phyloP scores from a whole-genome alignment of 2,113 vertebrate species.

The Nestor notabilis region DNA sequence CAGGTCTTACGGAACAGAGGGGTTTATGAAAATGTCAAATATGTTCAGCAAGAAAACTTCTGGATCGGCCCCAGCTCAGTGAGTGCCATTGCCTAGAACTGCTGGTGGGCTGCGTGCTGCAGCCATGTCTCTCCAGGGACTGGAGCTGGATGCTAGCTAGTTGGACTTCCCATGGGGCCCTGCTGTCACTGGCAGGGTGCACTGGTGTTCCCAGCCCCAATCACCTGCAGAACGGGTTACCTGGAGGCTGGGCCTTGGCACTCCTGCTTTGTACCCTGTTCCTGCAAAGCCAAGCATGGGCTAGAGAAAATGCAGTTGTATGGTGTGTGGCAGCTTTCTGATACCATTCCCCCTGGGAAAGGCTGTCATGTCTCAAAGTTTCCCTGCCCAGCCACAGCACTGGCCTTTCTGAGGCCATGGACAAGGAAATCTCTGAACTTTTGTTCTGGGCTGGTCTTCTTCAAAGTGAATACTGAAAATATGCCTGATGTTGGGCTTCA shows the following conservation, averaged over 20 bases:
- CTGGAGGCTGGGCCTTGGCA: background rate
- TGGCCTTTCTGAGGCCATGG: background rate
- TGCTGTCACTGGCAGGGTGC: background rate
- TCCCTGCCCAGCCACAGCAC: background rate
- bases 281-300: background rate
- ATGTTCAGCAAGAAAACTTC: slow-evolving; percentile 98
- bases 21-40: slow-evolving; percentile 98
- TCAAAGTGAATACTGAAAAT: background rate
- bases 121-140: background rate
- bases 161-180: background rate
- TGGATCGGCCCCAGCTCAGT: slow-evolving; percentile 99
- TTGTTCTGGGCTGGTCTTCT: background rate
- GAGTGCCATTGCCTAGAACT: slow-evolving; percentile 32
- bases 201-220: rapidly evolving
- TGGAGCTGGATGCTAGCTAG: background rate
- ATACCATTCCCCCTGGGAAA: background rate
- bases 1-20: slow-evolving; percentile 97
- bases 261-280: background rate
- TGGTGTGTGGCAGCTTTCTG: background rate
- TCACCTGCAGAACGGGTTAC: background rate
- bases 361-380: background rate
- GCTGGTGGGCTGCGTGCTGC: background rate
- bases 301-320: background rate
- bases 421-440: background rate
- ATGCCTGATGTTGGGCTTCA: background rate